Evolutionary conservation across 2,888 invertebrate species (phyloP).

Genomic region (Phrixothrix hirtus): DNA sequence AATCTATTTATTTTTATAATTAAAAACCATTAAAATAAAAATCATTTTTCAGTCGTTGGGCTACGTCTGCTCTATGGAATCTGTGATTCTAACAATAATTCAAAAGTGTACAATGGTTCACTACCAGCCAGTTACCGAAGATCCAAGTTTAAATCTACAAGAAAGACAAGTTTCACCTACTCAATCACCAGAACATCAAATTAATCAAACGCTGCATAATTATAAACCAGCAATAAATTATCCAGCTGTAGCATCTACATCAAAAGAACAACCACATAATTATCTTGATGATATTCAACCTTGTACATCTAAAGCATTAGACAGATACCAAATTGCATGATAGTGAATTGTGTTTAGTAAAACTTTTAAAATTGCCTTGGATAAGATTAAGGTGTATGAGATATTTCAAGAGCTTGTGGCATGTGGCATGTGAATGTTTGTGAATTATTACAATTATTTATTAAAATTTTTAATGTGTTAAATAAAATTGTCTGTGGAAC

Average conservation of each 20-base stretch:
- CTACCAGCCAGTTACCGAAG: conserved; percentile 66
- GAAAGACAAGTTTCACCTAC: conserved; percentile 51
- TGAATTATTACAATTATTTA: too few species aligned
- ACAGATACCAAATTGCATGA: conserved; percentile 53
- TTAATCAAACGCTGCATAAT: conserved; percentile 55
- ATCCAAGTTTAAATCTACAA: conserved; percentile 62
- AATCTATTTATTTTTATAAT: background rate
- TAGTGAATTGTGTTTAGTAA: conserved; percentile 40
- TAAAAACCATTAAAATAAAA: background rate
- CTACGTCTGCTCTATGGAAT: conserved; percentile 65
- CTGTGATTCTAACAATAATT: conserved; percentile 62
- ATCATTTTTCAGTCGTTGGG: conserved; percentile 61
- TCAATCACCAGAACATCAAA: conserved; percentile 49
- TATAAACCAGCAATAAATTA: conserved; percentile 53
- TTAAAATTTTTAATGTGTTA: too few species aligned
- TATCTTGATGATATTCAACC: conserved; percentile 57
- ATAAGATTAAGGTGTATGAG: conserved; percentile 2
- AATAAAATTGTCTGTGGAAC: too few species aligned
- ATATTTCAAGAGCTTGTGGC: conserved; percentile 5
- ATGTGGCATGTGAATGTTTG: conserved; percentile 20
- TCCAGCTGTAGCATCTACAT: conserved; percentile 56
- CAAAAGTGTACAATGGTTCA: conserved; percentile 62
- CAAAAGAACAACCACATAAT: conserved; percentile 55
- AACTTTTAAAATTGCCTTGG: conserved; percentile 24
- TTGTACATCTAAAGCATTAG: conserved; percentile 56